Conservation (phyloP, 1,140 invertebrate species). For the Panulirus ornatus region DNA sequence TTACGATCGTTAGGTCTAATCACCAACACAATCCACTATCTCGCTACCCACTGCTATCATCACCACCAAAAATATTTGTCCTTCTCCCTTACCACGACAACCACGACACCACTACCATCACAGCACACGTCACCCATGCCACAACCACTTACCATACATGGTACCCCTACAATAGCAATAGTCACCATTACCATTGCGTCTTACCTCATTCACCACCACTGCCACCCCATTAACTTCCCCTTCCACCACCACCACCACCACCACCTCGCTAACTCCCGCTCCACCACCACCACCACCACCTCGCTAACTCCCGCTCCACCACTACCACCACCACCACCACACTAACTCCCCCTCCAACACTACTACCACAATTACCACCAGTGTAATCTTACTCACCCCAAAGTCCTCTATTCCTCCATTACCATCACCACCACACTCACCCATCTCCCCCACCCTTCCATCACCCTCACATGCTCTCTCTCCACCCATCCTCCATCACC, state of each 20-base stretch:
- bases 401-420: background rate
- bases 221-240: background rate
- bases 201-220: background rate
- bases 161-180: too few species aligned
- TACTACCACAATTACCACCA: background rate
- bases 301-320: background rate
- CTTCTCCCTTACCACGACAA: too few species aligned
- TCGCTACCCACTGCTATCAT: too few species aligned
- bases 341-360: background rate
- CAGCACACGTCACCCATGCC: too few species aligned
- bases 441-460: background rate
- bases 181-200: background rate
- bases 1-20: too few species aligned
- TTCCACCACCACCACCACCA: background rate
- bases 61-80: too few species aligned
- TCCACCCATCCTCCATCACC: background rate
- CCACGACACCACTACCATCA: too few species aligned
- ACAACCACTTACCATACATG: too few species aligned
- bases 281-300: background rate
- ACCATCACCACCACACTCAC: background rate
- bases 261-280: background rate
- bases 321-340: background rate
- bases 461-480: background rate
- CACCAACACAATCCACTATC: too few species aligned
- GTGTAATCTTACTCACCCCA: background rate